Base-by-base conservation (phyloP, 2,113 vertebrate species). In the Microtus oregoni region DNA sequence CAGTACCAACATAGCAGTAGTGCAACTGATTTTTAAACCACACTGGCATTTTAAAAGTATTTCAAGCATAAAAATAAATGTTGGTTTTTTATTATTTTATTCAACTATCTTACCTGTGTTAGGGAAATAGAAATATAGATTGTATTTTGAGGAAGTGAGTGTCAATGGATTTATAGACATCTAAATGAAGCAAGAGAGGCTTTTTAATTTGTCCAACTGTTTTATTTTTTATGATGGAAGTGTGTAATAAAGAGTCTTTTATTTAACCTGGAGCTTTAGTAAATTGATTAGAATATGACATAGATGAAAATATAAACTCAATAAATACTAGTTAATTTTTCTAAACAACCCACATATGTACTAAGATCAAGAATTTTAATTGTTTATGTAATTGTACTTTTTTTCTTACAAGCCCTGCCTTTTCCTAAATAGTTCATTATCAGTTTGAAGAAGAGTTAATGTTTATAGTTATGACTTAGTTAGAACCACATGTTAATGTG, bases 271-370 rank as follows among this genome's bases (percentile, higher is more conserved):
- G 5, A 92, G 8, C 12, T 89, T 67, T 75, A 83, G 35, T 75
- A 79, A 83, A 90, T 76, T 11, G 44, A 5, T 85, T 12, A 52
- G 3, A 81, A 76, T 92, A 20, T 75, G 20, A 89, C 86, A 65
- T 85, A 58, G 12, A 47, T 86, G 30, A 86, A 90, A 94, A 90
- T 86, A 24, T 72, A 90, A 88, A 77, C 65, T 90, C 11, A 17
- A 61, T 81, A 68, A 58, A 90, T 30, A 20, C 73, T 86, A 20
- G 58, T 83, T 96, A 86, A 61, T 55, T 10, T 87, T 86, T 88
- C 15, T 67, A 4, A 91, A 7, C 41, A 94, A 68, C 0, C 90
- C 41, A 86, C 19, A 76, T 61, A 90, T 2, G 7, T 76, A 77
- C 12, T 35, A 24, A 81, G 89, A 97, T 91, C 70, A 86, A 28